These are phyloP conservation scores for Promerops cafer DNA, from an alignment of 2,113 vertebrate species.

Conservation along the genomic window DNA sequence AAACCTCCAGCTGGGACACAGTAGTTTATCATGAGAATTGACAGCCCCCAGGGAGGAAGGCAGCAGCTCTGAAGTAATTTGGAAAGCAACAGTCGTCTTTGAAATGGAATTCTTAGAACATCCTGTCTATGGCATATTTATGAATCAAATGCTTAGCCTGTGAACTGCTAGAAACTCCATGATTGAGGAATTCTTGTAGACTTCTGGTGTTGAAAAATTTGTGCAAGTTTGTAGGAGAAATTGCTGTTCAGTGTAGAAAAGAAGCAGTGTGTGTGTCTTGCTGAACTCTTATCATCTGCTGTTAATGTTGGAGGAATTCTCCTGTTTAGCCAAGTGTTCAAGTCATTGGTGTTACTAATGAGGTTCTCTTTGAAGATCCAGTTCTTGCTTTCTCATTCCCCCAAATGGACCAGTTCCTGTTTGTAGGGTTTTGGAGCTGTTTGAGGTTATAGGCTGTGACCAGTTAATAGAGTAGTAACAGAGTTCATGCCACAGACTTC, in stretches of 20 bases:
- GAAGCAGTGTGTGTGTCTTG: not conserved
- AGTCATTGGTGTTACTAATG: not conserved
- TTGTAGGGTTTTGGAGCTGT: not conserved
- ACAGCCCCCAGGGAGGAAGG: not conserved
- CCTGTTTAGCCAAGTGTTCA: not conserved
- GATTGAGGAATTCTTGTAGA: not conserved
- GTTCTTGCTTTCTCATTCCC: not conserved
- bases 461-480: not conserved
- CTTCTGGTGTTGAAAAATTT: not conserved
- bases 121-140: conserved; percentile 46
- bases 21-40: conserved; percentile 28
- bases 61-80: conserved; percentile 28
- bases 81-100: not conserved
- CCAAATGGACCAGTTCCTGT: not conserved
- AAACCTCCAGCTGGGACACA: not conserved
- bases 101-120: conserved; percentile 35
- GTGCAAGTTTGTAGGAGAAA: not conserved
- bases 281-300: not conserved
- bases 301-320: not conserved
- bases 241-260: not conserved
- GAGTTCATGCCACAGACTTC: not conserved
- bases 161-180: not conserved
- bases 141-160: conserved; percentile 5
- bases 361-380: not conserved
- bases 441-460: not conserved